These are phyloP conservation scores for Corythornis madagascariensis DNA, from an alignment of 2,113 vertebrate species.

Conservation along the genomic window DNA sequence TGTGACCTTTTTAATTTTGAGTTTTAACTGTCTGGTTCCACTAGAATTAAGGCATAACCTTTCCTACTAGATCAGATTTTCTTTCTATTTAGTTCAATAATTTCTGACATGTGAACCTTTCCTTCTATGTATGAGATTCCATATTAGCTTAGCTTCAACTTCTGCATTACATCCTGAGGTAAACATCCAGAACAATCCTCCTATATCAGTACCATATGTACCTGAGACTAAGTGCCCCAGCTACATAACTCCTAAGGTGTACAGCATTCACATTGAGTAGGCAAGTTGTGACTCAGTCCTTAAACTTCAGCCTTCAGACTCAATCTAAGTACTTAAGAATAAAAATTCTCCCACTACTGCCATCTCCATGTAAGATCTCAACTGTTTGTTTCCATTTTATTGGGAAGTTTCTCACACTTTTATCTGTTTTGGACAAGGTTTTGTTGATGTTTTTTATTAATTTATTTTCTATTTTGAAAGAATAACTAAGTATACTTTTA, in stretches of 20 bases:
- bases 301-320: not conserved
- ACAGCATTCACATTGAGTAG: not conserved
- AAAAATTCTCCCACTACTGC: not conserved
- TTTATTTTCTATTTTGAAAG: not conserved
- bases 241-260: not conserved
- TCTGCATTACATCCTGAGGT: not conserved
- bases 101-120: not conserved
- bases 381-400: not conserved
- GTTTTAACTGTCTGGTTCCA: not conserved
- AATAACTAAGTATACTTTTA: not conserved
- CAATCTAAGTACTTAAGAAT: not conserved
- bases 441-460: not conserved
- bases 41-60: not conserved
- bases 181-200: not conserved
- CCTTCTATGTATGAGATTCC: not conserved
- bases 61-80: not conserved
- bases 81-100: not conserved
- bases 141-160: not conserved
- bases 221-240: fast-evolving
- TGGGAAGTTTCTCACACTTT: not conserved
- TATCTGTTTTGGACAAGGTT: not conserved
- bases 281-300: not conserved
- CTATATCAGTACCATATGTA: not conserved
- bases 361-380: not conserved
- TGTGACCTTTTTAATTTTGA: not conserved